Conservation (phyloP, 2,113 vertebrate genomes). For the Pipra filicauda region DNA sequence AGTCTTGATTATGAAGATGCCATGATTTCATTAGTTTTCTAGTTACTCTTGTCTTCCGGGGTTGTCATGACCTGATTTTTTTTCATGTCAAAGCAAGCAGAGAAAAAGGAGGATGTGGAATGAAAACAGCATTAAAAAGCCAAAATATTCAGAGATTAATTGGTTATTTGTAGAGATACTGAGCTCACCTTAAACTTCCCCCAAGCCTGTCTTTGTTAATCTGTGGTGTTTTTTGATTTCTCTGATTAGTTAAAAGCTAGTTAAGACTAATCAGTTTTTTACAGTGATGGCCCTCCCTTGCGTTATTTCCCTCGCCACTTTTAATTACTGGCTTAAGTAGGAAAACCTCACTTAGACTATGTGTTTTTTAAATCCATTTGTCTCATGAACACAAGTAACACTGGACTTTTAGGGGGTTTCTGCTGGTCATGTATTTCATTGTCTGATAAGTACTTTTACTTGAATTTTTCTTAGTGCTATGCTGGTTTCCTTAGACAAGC, state of each 20-base stretch:
- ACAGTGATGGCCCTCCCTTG: background rate
- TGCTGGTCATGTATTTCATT: background rate
- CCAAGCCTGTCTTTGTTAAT: background rate
- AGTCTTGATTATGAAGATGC: background rate
- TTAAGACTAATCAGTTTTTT: background rate
- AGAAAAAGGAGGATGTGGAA: background rate
- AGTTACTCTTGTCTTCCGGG: background rate
- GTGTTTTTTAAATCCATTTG: background rate
- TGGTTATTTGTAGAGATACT: background rate
- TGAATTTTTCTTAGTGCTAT: background rate
- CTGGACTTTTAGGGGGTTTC: background rate
- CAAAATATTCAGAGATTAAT: background rate
- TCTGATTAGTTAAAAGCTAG: background rate
- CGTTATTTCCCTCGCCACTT: background rate
- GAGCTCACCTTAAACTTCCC: background rate
- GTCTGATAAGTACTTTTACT: background rate
- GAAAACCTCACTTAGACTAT: background rate
- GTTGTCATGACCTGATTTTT: background rate
- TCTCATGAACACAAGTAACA: background rate
- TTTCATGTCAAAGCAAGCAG: background rate
- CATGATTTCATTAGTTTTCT: background rate
- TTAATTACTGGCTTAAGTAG: background rate
- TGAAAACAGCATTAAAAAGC: background rate
- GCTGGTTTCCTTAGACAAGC: background rate
- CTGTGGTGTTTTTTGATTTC: accelerated